Evolutionary conservation across 2,888 invertebrate species (phyloP), one percentile per base, ranked within the genome.

Genomic region (Ophion costatus): DNA sequence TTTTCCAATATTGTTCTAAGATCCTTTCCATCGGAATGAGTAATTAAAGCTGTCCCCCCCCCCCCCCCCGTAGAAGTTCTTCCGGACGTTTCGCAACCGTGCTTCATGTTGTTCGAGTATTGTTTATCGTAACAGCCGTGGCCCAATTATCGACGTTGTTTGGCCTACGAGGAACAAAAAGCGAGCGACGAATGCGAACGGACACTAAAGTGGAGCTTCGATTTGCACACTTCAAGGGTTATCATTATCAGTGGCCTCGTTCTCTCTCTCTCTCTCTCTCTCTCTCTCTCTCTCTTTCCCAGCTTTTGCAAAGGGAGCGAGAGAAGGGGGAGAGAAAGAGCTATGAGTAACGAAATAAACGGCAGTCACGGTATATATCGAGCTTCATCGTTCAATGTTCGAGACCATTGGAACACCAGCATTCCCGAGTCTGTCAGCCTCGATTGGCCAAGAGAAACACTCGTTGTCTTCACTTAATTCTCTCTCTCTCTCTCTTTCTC

Each of bases 201-300:
- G 66, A 42, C n/a, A 73, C 33, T 67, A 87, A 86, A 87, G 82
- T 86, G 82, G 78, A 84, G 71, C 81, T 64, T 59, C 67, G 80
- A 87, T 84, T 83, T 84, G 79, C 78, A 84, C 71, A 73, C 64
- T 76, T 84, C 84, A 85, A 85, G 87, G 87, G 88, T 90, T 89
- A 89, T 90, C 88, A 86, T 87, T 87, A 87, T 85, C 79, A 74
- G 80, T 83, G 86, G 82, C 86, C 88, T 79, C 80, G 77, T 56
- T 38, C 51, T n/a, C 7, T 29, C 69, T 51, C 71, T 45, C 64
- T 33, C 33, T 33, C 22, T 14, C n/a, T 69, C 45, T 45, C 42
- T 45, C 70, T 70, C 51, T 51, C 56, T 22, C 17, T 22, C 20
- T n/a, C n/a, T n/a, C n/a, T n/a, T n/a, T n/a, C n/a, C n/a, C n/a